Base-by-base conservation (phyloP, 1,140 invertebrate genomes). In the Myzus persicae region DNA sequence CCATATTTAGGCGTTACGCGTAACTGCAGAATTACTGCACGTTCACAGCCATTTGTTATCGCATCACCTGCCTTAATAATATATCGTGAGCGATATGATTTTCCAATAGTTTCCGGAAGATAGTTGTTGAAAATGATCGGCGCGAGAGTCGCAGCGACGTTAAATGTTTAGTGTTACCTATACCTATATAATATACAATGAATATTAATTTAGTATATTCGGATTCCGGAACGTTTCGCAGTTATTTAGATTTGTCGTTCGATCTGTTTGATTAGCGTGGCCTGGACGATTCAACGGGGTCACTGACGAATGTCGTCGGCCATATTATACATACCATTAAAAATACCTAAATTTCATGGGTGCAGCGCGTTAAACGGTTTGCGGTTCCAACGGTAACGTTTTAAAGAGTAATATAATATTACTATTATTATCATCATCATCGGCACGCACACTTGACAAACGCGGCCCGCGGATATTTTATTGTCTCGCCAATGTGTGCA, bases 401-500 rank as follows among this genome's bases (percentile, higher is more conserved):
- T 22, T 22, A 82, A 22, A 40, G 81, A 36, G 1, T 24, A 82
- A 2, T 22, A 31, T 18, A 18, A 14, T n/a, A 76, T 67, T 67
- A 67, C n/a, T 67, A 82, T 40, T 24, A 82, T 40, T 82, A 40
- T 82, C n/a, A 40, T 40, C n/a, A 40, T 24, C n/a, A 24, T 82
- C 14, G 8, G 6, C 36, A 9, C 38, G 38, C 38, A 5, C 7
- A 40, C 20, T 40, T 36, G 36, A 82, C 22, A 40, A 82, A 40
- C 38, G 20, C 22, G 38, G 7, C 14, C 31, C 4, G 48, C 4
- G 9, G 0, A n/a, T n/a, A 18, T 3, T 0, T n/a, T 18, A n/a
- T 67, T n/a, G 3, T 67, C 59, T 67, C 14, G 31, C 14, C 31
- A 67, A 76, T 76, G 36, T n/a, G 18, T n/a, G 31, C 14, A 76